A percentile compares a stretch with the other conserved stretches of the same genome.
These are phyloP conservation scores for Onychomys arenicola DNA, from an alignment of 2,797 vertebrate species.

Conservation along the genomic window DNA sequence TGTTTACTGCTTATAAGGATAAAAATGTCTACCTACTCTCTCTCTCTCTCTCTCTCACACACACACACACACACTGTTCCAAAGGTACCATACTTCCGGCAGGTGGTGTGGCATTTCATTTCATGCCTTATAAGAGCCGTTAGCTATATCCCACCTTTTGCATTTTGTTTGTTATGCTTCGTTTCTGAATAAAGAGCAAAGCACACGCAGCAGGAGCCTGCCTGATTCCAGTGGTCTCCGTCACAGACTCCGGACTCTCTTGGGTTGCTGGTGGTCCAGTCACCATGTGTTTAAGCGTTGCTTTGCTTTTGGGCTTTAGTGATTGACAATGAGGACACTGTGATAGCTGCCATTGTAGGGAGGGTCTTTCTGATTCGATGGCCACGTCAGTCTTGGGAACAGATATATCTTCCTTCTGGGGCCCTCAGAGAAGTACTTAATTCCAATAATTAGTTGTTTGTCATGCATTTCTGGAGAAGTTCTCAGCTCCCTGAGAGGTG, in stretches of 20 bases:
- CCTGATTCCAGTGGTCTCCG: slow-evolving; percentile 31
- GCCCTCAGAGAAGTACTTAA: slow-evolving; percentile 46
- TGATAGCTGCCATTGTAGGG: background rate
- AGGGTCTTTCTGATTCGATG: background rate
- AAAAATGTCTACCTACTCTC: background rate
- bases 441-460: slow-evolving; percentile 55
- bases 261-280: background rate
- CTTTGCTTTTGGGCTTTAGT: background rate
- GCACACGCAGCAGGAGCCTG: background rate
- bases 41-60: no score
- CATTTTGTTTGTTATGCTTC: background rate
- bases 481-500: background rate
- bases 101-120: background rate
- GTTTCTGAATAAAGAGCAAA: slow-evolving; percentile 19
- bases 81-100: slow-evolving; percentile 6
- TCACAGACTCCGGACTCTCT: slow-evolving; percentile 13
- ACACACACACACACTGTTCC: background rate
- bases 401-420: slow-evolving; percentile 24
- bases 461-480: slow-evolving; percentile 48
- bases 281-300: background rate
- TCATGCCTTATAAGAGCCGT: background rate
- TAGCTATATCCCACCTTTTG: background rate
- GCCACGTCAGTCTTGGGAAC: slow-evolving; percentile 6
- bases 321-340: background rate
- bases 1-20: background rate